These are phyloP conservation scores for Nestor notabilis DNA, from an alignment of 2,113 vertebrate genomes.

Conservation along the genomic window DNA sequence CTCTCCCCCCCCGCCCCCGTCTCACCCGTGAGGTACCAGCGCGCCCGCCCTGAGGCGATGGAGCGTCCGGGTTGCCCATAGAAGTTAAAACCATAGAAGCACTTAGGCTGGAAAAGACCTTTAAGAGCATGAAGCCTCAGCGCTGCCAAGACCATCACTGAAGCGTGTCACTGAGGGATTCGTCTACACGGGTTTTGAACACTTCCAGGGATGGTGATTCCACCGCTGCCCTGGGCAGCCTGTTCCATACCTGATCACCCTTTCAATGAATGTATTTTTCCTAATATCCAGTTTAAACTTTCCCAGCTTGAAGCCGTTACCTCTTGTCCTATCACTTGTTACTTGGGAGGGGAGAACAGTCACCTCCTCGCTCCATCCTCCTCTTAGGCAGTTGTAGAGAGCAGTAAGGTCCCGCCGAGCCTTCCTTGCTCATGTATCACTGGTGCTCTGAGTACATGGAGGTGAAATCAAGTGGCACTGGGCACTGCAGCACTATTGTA, in stretches of 20 bases:
- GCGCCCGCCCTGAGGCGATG: rapidly evolving
- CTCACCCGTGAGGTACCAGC: not conserved
- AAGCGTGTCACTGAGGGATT: not conserved
- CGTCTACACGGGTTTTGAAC: not conserved
- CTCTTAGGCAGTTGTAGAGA: not conserved
- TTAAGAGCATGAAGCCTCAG: not conserved
- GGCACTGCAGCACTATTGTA: not conserved
- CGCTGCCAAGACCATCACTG: too few relatives aligned
- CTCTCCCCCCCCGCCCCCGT: too few relatives aligned
- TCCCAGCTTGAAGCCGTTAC: not conserved
- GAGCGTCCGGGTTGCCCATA: rapidly evolving
- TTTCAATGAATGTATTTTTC: not conserved
- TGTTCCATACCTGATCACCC: not conserved
- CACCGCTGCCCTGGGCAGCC: not conserved
- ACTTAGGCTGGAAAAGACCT: not conserved
- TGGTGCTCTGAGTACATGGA: not conserved
- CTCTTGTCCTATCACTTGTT: not conserved
- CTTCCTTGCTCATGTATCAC: not conserved
- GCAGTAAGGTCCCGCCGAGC: not conserved
- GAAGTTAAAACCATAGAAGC: not conserved
- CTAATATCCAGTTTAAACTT: not conserved
- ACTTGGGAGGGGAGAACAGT: not conserved
- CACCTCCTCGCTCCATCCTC: not conserved
- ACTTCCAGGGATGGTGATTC: rapidly evolving
- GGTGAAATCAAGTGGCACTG: not conserved